Evolutionary conservation across 1,140 invertebrate genomes (phyloP).

Genomic region (Pseudomyrmex flavicornis): DNA sequence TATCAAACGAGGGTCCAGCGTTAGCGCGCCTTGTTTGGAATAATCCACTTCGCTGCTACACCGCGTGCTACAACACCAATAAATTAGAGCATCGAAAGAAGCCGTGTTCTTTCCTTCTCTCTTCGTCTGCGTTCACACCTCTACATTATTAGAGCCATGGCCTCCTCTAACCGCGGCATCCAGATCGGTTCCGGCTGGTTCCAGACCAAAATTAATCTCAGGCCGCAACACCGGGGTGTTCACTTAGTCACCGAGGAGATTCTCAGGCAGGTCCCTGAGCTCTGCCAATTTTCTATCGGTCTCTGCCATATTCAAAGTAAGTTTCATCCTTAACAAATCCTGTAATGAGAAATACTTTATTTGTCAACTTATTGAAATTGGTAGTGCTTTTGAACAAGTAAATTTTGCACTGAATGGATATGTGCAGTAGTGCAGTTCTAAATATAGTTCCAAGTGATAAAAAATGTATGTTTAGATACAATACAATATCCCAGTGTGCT

Average conservation of each 20-base stretch:
- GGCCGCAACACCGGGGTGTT: conserved; percentile 96
- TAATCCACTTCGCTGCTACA: not conserved
- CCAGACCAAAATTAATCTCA: conserved; percentile 97
- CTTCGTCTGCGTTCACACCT: conserved; percentile 70
- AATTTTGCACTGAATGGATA: no score
- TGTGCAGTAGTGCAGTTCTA: no score
- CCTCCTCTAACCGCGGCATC: conserved; percentile 93
- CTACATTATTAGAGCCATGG: conserved; percentile 86
- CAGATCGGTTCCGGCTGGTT: conserved; percentile 98
- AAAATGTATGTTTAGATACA: no score
- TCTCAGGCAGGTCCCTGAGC: conserved; percentile 95
- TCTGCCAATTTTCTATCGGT: conserved; percentile 96
- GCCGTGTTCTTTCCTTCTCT: not conserved
- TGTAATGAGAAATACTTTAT: no score
- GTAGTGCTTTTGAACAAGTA: no score
- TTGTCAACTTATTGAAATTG: no score
- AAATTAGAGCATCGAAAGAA: conserved; percentile 2
- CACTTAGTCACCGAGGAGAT: conserved; percentile 98
- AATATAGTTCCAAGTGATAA: no score
- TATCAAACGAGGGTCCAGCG: conserved; percentile 5
- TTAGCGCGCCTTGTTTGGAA: not conserved
- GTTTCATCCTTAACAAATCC: conserved; percentile 77
- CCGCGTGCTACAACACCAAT: not conserved
- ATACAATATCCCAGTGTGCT: no score
- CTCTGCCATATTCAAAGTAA: conserved; percentile 98